These are phyloP conservation scores for Origma solitaria DNA, from an alignment of 2,113 vertebrate genomes.

Conservation along the genomic window DNA sequence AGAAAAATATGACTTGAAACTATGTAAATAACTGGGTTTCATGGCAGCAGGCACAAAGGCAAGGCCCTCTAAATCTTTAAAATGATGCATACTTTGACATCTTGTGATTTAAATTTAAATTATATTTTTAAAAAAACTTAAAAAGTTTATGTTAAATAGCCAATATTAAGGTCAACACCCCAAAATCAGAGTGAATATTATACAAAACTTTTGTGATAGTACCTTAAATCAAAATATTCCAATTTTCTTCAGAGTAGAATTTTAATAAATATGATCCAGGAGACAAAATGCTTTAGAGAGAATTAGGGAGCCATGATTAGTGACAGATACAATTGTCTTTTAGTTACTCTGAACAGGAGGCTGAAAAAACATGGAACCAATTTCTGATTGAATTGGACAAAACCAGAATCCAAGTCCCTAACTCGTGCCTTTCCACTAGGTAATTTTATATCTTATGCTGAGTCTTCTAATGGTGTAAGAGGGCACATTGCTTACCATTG, in stretches of 20 bases:
- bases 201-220: neutral
- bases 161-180: neutral
- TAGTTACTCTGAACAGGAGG: neutral
- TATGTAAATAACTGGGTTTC: neutral
- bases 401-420: neutral
- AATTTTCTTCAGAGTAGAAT: neutral
- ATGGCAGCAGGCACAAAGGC: neutral
- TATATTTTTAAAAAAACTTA: neutral
- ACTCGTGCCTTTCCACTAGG: neutral
- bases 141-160: neutral
- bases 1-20: neutral
- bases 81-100: neutral
- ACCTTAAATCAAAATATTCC: neutral
- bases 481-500: neutral
- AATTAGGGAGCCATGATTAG: neutral
- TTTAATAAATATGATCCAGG: neutral
- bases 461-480: neutral
- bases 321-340: neutral
- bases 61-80: neutral
- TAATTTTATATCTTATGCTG: neutral
- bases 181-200: neutral
- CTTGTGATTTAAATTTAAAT: neutral
- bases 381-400: neutral
- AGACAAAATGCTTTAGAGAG: neutral
- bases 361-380: neutral